A percentile compares a stretch with the other conserved stretches of the same genome.
These are phyloP conservation scores for Calliphora vicina DNA, from an alignment of 1,140 invertebrate genomes.

Conservation along the genomic window DNA sequence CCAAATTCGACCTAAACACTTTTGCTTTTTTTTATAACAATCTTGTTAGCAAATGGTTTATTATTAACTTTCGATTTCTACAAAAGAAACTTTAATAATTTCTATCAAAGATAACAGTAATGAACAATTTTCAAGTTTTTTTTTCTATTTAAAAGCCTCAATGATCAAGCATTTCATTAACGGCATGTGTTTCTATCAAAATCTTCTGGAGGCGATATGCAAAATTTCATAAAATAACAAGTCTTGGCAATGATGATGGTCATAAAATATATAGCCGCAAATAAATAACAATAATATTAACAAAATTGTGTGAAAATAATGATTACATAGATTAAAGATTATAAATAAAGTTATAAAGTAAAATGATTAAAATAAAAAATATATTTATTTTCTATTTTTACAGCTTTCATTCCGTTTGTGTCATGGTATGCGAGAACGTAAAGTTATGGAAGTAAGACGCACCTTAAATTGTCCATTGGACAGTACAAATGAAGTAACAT, in stretches of 20 bases:
- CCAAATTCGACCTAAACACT: too few species aligned
- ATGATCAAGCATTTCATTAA: not conserved
- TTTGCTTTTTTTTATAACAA: too few species aligned
- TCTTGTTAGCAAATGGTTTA: too few species aligned
- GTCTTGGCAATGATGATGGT: not conserved
- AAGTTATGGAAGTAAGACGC: slow-evolving; percentile 67
- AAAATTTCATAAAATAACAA: not conserved
- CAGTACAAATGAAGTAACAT: slow-evolving; percentile 55
- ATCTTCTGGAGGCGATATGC: not conserved
- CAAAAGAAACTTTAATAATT: not conserved
- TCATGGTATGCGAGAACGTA: slow-evolving; percentile 69
- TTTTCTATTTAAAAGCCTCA: not conserved
- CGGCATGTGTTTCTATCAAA: not conserved
- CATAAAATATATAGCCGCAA: not conserved
- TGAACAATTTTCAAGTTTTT: not conserved
- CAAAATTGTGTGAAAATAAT: not conserved
- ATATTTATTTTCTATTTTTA: not conserved
- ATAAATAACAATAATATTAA: not conserved
- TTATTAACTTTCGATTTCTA: not conserved
- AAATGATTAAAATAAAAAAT: not conserved
- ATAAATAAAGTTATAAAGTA: not conserved
- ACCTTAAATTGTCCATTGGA: slow-evolving; percentile 65
- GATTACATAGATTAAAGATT: not conserved
- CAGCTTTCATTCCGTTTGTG: slow-evolving; percentile 73
- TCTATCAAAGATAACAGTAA: not conserved